Evolutionary conservation across 2,797 vertebrate genomes (phyloP).

Genomic region (Lutjanus campechanus): DNA sequence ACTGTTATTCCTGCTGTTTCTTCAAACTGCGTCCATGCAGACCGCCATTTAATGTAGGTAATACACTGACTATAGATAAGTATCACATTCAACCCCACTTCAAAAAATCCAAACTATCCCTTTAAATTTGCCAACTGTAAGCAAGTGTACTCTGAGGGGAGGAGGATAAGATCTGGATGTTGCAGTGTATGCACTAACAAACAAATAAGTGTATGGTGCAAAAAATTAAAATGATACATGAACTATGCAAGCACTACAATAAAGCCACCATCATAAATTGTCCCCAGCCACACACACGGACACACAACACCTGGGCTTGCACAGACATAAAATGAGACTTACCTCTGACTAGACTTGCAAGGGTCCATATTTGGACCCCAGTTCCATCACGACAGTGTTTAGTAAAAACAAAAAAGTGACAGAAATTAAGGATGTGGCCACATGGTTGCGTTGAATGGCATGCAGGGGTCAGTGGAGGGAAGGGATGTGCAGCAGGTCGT

Average conservation of each 20-base stretch:
- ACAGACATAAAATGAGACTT: conserved; percentile 77
- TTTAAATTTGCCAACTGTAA: neutral
- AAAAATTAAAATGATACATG: neutral
- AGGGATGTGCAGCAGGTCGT: neutral
- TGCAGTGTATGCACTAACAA: conserved; percentile 9
- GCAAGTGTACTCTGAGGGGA: neutral
- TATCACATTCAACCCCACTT: too few relatives aligned
- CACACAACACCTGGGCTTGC: conserved; percentile 54
- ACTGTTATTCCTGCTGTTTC: too few relatives aligned
- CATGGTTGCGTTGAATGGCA: conserved; percentile 47
- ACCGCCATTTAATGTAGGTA: too few relatives aligned
- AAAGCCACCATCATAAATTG: conserved; percentile 39
- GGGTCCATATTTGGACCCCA: conserved; percentile 77
- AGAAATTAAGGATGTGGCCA: conserved; percentile 75
- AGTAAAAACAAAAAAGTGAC: conserved; percentile 78
- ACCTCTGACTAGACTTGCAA: conserved; percentile 83
- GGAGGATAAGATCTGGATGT: neutral
- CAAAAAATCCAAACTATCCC: too few relatives aligned
- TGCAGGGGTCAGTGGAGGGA: conserved; percentile 29
- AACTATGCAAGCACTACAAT: conserved; percentile 52
- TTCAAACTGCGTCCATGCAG: too few relatives aligned
- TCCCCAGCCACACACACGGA: conserved; percentile 39
- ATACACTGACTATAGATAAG: too few relatives aligned
- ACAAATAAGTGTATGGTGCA: conserved; percentile 41
- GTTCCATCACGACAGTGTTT: conserved; percentile 79